Conservation (phyloP, 2,113 vertebrate genomes). For the Protobothrops mucrosquamatus region DNA sequence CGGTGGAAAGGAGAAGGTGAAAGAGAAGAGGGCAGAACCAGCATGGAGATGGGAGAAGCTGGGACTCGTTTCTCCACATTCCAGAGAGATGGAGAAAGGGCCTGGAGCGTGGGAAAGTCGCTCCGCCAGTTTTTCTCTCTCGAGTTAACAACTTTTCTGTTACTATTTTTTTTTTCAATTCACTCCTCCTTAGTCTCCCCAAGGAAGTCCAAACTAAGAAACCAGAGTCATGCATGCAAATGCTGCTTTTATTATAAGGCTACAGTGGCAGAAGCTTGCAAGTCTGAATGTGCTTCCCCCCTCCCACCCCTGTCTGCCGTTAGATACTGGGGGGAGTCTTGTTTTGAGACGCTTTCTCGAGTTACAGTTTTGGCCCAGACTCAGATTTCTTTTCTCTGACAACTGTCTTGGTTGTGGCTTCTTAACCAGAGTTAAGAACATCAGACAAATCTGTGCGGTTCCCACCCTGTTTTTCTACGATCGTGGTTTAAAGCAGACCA, state of each 20-base stretch:
- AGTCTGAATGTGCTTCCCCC: not conserved
- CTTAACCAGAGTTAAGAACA: not conserved
- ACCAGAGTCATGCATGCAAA: not conserved
- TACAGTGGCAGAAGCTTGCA: not conserved
- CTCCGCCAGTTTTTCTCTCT: not conserved
- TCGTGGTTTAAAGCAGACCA: not conserved
- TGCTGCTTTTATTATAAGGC: not conserved
- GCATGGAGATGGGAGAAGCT: not conserved
- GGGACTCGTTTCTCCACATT: not conserved
- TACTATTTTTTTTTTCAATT: not conserved
- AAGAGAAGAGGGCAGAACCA: not conserved
- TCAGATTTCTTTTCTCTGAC: not conserved
- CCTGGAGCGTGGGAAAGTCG: no score
- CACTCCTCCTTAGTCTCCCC: not conserved
- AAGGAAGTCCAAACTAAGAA: not conserved
- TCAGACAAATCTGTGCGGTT: not conserved
- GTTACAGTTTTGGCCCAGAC: not conserved
- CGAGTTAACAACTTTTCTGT: not conserved
- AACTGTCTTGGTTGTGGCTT: not conserved
- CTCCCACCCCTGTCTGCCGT: not conserved
- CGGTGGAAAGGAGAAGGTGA: conserved; percentile 30
- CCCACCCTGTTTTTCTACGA: not conserved
- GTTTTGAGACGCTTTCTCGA: not conserved
- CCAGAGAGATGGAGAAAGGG: not conserved
- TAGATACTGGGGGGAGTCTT: not conserved